Conservation (phyloP, 2,113 vertebrate species). For the Marmota flaviventris region DNA sequence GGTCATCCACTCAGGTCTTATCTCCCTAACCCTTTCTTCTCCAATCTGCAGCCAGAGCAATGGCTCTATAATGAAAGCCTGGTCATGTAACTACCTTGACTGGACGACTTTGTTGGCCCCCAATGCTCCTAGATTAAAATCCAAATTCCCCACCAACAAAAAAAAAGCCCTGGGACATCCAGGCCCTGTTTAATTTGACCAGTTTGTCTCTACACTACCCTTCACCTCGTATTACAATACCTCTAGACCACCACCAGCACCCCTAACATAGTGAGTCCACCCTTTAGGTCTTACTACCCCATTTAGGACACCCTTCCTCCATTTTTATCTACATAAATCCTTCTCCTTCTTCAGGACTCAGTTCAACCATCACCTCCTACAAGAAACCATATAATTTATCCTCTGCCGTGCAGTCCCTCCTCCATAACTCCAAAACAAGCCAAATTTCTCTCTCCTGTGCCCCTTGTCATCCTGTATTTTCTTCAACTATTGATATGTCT, state of each 20-base stretch:
- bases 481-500: not conserved
- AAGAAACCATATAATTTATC: not conserved
- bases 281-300: no score
- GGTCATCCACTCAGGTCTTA: not conserved
- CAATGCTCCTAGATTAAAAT: not conserved
- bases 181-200: not conserved
- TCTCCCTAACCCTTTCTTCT: not conserved
- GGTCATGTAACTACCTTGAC: not conserved
- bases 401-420: not conserved
- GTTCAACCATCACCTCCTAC: not conserved
- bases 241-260: not conserved
- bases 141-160: not conserved
- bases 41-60: not conserved
- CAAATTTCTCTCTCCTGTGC: not conserved
- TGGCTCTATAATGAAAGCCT: not conserved
- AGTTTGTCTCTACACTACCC: not conserved
- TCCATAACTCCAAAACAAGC: not conserved
- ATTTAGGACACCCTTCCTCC: not conserved
- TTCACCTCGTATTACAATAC: not conserved
- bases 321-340: not conserved
- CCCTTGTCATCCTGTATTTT: not conserved
- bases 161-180: not conserved
- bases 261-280: not conserved
- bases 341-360: not conserved
- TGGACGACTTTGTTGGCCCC: not conserved